Percentiles rank a stretch among this genome's conserved stretches.
Evolutionary conservation across 2,888 invertebrate species (phyloP).

Genomic region (Chrysina gloriosa): DNA sequence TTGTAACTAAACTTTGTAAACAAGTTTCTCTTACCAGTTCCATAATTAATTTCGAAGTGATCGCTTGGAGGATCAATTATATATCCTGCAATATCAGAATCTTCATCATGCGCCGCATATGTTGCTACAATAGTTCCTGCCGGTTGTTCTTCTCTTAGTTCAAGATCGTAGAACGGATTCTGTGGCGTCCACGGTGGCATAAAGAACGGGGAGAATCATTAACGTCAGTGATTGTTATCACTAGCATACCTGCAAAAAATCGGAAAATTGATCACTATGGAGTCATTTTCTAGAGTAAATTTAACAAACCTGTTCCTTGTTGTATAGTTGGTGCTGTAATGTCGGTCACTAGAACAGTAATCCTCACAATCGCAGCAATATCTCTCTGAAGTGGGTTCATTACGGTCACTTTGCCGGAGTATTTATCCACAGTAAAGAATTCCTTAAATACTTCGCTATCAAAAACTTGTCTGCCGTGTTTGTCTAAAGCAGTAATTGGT

Average conservation of each 20-base stretch:
- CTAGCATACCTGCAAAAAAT: constrained; percentile 69
- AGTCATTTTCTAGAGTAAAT: background rate
- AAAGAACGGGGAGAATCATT: constrained; percentile 80
- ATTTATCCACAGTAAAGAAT: constrained; percentile 74
- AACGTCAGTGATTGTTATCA: constrained; percentile 77
- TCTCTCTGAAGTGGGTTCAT: constrained; percentile 73
- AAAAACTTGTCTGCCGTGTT: constrained; percentile 79
- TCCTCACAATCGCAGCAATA: constrained; percentile 79
- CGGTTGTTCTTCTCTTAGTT: constrained; percentile 86
- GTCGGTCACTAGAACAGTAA: constrained; percentile 85
- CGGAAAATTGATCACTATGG: constrained; percentile 37
- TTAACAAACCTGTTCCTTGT: constrained; percentile 74
- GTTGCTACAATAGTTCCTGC: constrained; percentile 81
- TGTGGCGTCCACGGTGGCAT: constrained; percentile 77
- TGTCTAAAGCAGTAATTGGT: constrained; percentile 82
- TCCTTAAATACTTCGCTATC: constrained; percentile 68
- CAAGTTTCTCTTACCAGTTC: constrained; percentile 71
- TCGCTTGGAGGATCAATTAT: constrained; percentile 76
- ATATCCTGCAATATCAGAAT: constrained; percentile 85
- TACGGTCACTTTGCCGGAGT: constrained; percentile 74
- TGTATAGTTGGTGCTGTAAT: constrained; percentile 83
- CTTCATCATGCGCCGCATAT: constrained; percentile 82
- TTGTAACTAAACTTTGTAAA: background rate
- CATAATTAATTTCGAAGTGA: constrained; percentile 84
- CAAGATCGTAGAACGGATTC: constrained; percentile 72